Conservation (phyloP, 2,113 vertebrate genomes). For the Hippolais icterina region DNA sequence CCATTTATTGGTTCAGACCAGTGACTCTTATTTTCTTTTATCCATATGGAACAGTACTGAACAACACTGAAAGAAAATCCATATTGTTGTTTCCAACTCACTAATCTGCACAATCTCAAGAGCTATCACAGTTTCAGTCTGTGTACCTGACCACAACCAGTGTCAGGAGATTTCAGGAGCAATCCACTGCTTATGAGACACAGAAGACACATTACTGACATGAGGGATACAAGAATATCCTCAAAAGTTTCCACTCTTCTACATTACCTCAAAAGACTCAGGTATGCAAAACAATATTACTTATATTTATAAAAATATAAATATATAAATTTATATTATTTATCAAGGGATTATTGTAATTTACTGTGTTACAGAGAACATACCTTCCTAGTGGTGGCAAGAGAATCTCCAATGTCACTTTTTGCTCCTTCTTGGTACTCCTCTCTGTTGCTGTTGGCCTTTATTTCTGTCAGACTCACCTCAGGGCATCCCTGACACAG, state of each 20-base stretch:
- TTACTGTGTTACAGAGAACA: background rate
- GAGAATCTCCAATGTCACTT: background rate
- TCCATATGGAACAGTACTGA: background rate
- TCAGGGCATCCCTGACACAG: background rate
- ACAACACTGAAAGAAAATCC: background rate
- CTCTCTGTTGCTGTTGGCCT: background rate
- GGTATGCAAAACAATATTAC: background rate
- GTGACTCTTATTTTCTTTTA: background rate
- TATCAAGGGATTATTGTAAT: background rate
- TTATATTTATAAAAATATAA: no score
- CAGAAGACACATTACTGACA: background rate
- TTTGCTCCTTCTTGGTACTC: background rate
- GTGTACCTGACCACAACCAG: background rate
- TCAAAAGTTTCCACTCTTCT: background rate
- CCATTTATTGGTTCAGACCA: background rate
- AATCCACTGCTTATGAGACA: background rate
- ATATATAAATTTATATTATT: no score
- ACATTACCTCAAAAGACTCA: background rate
- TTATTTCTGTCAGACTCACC: background rate
- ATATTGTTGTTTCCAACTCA: background rate
- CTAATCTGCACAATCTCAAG: background rate
- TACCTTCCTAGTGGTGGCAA: conserved; percentile 66
- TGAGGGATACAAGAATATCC: background rate
- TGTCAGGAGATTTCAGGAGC: background rate
- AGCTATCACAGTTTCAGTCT: background rate